phyloP scores from a whole-genome alignment of 2,888 invertebrate genomes.

The Nebria brevicollis region DNA sequence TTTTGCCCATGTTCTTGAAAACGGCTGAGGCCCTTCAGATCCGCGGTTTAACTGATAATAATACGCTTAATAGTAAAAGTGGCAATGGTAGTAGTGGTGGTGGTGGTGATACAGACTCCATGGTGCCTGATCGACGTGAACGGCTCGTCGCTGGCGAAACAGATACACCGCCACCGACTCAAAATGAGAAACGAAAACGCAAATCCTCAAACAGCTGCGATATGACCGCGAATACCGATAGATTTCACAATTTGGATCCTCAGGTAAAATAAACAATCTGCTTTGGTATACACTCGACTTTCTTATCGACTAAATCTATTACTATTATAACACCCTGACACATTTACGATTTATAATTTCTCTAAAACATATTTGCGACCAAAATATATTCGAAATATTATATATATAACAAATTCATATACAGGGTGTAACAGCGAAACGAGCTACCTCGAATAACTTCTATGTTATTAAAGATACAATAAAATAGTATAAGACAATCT shows the following conservation, averaged over 20 bases:
- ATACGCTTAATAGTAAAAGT: conserved; percentile 67
- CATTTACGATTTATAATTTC: background rate
- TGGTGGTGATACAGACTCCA: conserved; percentile 21
- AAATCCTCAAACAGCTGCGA: conserved; percentile 76
- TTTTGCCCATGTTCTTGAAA: conserved; percentile 89
- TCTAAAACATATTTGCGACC: no score
- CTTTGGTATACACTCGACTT: background rate
- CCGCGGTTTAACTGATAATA: conserved; percentile 88
- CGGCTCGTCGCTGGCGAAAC: conserved; percentile 52
- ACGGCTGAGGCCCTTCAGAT: conserved; percentile 93
- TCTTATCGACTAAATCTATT: background rate
- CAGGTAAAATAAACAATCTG: conserved; percentile 64
- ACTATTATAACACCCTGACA: background rate
- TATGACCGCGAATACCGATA: conserved; percentile 71
- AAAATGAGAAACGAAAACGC: conserved; percentile 71
- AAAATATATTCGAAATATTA: no score
- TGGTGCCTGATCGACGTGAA: conserved; percentile 41
- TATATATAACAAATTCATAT: no score
- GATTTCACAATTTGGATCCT: conserved; percentile 71
- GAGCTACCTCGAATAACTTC: no score
- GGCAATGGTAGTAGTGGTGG: conserved; percentile 49
- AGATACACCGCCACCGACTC: conserved; percentile 59
- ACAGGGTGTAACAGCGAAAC: no score
- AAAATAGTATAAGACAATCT: no score
- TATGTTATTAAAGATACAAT: no score